Conservation (phyloP, 1,140 invertebrate genomes). For the Cyphomyrmex costatus region DNA sequence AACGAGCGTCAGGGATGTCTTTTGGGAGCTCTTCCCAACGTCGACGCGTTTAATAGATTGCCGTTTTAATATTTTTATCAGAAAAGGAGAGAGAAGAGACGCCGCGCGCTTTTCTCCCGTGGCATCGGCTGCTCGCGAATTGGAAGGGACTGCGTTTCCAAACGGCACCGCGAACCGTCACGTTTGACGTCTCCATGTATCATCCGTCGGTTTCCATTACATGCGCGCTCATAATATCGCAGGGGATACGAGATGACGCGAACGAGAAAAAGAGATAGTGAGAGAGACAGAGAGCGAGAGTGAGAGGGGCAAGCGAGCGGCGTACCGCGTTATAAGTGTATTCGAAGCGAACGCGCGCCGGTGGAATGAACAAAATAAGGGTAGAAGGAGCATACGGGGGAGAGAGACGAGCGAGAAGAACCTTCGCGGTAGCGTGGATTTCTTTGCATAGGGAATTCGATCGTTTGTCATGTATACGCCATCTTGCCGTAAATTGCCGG, state of each 20-base stretch:
- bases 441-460: slow-evolving; percentile 83
- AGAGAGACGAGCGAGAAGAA: slow-evolving; percentile 53
- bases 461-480: slow-evolving; percentile 86
- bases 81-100: background rate
- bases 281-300: background rate
- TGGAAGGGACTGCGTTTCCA: slow-evolving; percentile 58
- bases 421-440: slow-evolving; percentile 76
- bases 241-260: slow-evolving; percentile 76
- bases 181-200: slow-evolving; percentile 82
- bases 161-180: slow-evolving; percentile 71
- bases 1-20: slow-evolving; percentile 28
- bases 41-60: slow-evolving; percentile 58
- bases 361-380: slow-evolving; percentile 45
- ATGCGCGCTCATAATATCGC: slow-evolving; percentile 79
- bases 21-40: slow-evolving; percentile 18
- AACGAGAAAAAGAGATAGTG: slow-evolving; percentile 1
- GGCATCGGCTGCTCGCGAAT: slow-evolving; percentile 37
- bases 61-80: slow-evolving; percentile 56
- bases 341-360: slow-evolving; percentile 77
- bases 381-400: background rate
- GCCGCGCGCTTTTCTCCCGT: slow-evolving; percentile 24
- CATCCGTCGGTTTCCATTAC: slow-evolving; percentile 84
- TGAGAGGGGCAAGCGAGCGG: slow-evolving; percentile 38
- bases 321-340: slow-evolving; percentile 79
- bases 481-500: slow-evolving; percentile 83